phyloP scores from a whole-genome alignment of 2,113 vertebrate species.

The Sardina pilchardus region DNA sequence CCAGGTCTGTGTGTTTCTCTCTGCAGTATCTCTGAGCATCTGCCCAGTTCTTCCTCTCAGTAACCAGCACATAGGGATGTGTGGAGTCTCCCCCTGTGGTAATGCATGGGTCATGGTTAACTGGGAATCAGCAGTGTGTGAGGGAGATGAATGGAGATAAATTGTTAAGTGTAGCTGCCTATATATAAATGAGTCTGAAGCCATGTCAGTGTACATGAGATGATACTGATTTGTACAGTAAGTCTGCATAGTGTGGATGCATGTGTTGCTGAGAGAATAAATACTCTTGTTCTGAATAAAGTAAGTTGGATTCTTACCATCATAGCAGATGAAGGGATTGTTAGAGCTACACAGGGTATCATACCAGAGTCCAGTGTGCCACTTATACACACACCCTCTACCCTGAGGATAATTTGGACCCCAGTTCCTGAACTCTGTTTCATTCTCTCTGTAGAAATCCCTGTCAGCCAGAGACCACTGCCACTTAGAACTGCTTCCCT shows the following conservation, averaged over 20 bases:
- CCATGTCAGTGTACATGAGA: background rate
- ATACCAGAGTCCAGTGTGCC: background rate
- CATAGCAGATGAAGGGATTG: background rate
- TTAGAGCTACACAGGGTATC: background rate
- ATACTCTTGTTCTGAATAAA: too few relatives aligned
- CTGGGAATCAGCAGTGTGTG: background rate
- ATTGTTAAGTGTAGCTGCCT: background rate
- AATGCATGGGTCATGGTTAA: background rate
- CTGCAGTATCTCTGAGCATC: background rate
- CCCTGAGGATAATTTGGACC: too few relatives aligned
- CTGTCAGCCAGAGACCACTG: too few relatives aligned
- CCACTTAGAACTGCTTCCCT: too few relatives aligned
- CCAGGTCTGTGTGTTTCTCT: constrained; percentile 4
- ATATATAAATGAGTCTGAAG: background rate
- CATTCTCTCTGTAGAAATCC: background rate
- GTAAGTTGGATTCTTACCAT: background rate
- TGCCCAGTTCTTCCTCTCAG: background rate
- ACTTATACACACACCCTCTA: background rate
- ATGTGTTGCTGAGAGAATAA: background rate
- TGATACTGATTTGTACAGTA: background rate
- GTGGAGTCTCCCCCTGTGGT: background rate
- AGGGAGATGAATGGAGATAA: too few relatives aligned
- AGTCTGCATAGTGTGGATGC: background rate
- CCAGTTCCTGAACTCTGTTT: background rate
- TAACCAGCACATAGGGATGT: background rate